Evolutionary conservation across 2,888 invertebrate species (phyloP).

Genomic region (Pseudeuparius sepicola): DNA sequence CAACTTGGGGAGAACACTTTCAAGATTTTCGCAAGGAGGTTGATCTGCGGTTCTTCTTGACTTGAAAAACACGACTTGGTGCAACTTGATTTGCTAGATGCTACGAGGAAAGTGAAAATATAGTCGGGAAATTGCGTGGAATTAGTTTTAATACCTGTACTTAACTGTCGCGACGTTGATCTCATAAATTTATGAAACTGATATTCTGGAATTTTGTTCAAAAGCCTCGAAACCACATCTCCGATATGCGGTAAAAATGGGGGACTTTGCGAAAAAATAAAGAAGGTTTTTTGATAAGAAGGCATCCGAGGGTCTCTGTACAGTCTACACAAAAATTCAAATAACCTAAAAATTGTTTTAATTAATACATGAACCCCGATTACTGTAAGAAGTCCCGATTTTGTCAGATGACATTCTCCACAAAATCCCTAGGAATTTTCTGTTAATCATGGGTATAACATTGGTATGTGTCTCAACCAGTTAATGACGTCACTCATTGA

Average conservation of each 20-base stretch:
- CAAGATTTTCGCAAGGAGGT: conserved; percentile 23
- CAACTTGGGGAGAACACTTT: conserved; percentile 20
- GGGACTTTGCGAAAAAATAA: conserved; percentile 33
- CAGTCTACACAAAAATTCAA: conserved; percentile 41
- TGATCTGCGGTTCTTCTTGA: conserved; percentile 14
- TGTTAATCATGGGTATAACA: too few species aligned
- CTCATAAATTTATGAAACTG: conserved; percentile 18
- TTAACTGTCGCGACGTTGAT: too few species aligned
- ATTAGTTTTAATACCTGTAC: too few species aligned
- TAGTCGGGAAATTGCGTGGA: too few species aligned
- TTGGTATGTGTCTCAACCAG: too few species aligned
- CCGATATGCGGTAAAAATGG: conserved; percentile 43
- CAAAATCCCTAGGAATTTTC: too few species aligned
- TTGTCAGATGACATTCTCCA: too few species aligned
- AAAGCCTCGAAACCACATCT: conserved; percentile 38
- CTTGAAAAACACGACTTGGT: conserved; percentile 12
- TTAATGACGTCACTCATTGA: too few species aligned
- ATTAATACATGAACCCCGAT: too few species aligned
- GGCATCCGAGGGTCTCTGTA: conserved; percentile 39
- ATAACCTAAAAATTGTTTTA: conserved; percentile 36
- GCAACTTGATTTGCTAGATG: conserved; percentile 18
- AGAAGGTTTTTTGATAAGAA: conserved; percentile 38
- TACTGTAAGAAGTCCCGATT: too few species aligned
- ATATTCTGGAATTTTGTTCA: conserved; percentile 35
- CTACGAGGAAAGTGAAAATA: conserved; percentile 14